A percentile compares a stretch with the other conserved stretches of the same genome.
Conservation (phyloP, 2,797 vertebrate genomes). For the Lacerta agilis region DNA sequence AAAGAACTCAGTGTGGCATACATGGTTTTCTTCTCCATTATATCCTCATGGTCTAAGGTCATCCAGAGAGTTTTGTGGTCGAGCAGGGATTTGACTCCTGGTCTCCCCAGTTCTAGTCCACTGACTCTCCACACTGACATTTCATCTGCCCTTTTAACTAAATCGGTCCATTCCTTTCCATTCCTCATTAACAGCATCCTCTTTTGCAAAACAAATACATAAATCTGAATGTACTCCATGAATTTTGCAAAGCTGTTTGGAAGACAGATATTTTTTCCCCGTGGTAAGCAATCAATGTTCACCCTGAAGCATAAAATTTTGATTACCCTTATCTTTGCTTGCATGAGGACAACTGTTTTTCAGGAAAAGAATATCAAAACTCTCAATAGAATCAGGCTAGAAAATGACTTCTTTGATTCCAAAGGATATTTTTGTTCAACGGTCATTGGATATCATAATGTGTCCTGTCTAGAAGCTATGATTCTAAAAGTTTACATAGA, state of each 20-base stretch:
- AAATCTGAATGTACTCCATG: neutral
- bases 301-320: constrained; percentile 7
- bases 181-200: neutral
- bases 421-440: neutral
- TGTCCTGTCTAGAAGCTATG: neutral
- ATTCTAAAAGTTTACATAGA: neutral
- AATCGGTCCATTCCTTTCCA: neutral
- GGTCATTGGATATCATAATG: neutral
- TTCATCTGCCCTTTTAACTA: neutral
- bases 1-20: too few species aligned
- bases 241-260: constrained; percentile 1
- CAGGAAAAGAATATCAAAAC: neutral
- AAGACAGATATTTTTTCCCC: neutral
- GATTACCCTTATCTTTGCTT: constrained; percentile 19
- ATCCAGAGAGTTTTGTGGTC: too few species aligned
- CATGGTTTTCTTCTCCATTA: too few species aligned
- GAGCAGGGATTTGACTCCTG: too few species aligned
- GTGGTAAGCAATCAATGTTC: neutral
- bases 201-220: neutral
- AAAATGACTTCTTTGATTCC: neutral
- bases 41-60: too few species aligned
- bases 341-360: constrained; percentile 15
- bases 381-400: neutral
- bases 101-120: too few species aligned
- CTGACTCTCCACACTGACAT: too few species aligned